Base-by-base conservation (phyloP, 2,888 invertebrate genomes). In the Eupithecia pulchellata region DNA sequence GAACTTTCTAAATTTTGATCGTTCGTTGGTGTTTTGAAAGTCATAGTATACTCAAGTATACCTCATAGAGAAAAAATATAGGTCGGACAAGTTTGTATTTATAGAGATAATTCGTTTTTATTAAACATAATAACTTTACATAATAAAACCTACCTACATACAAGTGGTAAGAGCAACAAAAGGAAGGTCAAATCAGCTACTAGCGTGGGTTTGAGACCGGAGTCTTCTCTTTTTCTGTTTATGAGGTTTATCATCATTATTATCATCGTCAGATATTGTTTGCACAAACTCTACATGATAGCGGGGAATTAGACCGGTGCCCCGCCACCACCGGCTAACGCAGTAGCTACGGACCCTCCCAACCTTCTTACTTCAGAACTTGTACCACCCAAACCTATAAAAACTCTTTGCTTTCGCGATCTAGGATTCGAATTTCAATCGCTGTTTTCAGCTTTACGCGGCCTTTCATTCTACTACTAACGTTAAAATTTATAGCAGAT, bases 321-420 rank as follows among this genome's bases (percentile, higher is more conserved):
- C 64, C 39, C 64, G 55, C 72, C 55, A 69, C 2, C n/a, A 69
- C 72, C 69, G 61, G 64, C 32, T 58, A 14, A 27, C 69, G 69
- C 61, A 68, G 68, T 67, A 73, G 69, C 69, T 67, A 70, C 73
- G 73, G 66, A 67, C 69, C 69, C 47, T 64, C 65, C 57, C 32
- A 20, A 0, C 34, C 8, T 27, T 13, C 32, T 9, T n/a, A 52
- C 29, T 27, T 13, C n/a, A 60, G 13, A 42, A 13, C 55, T 39
- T 55, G 0, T 25, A 17, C n/a, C 14, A 4, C 4, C 3, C 20
- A n/a, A 20, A 47, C 4, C 6, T 1, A 20, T 20, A 13, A 27
- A 34, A 72, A 58, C 6, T 64, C n/a, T 13, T 64, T 52, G 25
- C 36, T 65, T 57, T 67, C 65, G 69, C 62, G 73, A 67, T 73